These are phyloP conservation scores for Diachrysia chrysitis DNA, from an alignment of 2,888 invertebrate species.

Conservation along the genomic window DNA sequence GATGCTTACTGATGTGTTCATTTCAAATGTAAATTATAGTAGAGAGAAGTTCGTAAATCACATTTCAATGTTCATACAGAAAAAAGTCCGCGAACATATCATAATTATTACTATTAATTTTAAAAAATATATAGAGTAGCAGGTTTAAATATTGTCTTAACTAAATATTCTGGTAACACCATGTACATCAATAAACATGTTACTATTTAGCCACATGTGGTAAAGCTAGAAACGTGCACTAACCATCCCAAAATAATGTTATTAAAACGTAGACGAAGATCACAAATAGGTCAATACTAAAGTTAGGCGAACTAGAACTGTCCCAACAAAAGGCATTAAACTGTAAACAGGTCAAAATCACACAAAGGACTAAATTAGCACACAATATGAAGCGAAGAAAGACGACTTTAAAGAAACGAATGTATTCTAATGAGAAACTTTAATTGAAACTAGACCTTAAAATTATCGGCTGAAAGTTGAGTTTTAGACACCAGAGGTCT, in stretches of 20 bases:
- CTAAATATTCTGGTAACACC: no score
- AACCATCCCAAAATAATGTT: slow-evolving; percentile 11
- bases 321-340: slow-evolving; percentile 33
- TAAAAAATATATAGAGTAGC: no score
- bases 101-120: no score
- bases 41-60: background rate
- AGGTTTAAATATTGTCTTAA: no score
- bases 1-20: background rate
- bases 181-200: background rate
- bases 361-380: slow-evolving; percentile 52
- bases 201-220: slow-evolving; percentile 8
- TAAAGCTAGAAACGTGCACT: slow-evolving; percentile 8
- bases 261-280: slow-evolving; percentile 20
- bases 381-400: slow-evolving; percentile 31
- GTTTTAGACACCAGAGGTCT: background rate
- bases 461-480: background rate
- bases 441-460: slow-evolving; percentile 6
- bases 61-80: background rate
- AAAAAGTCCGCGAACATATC: background rate
- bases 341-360: slow-evolving; percentile 50
- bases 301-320: slow-evolving; percentile 20
- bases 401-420: slow-evolving; percentile 28
- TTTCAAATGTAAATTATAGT: background rate
- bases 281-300: slow-evolving; percentile 37
- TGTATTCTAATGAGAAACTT: slow-evolving; percentile 3